Base-by-base conservation (phyloP, 1,140 invertebrate genomes). In the Anoplophora glabripennis region DNA sequence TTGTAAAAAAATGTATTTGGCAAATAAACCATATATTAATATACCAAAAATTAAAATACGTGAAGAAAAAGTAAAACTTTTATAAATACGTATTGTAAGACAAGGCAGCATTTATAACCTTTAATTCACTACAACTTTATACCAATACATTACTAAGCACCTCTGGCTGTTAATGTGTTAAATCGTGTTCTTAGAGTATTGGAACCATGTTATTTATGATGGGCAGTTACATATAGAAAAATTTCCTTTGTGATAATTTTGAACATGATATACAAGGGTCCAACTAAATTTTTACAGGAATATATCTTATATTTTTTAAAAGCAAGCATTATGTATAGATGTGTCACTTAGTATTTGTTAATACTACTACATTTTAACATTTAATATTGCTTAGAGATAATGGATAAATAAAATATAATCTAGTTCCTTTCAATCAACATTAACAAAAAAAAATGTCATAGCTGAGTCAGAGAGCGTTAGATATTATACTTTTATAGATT, bases 321-420 rank as follows among this genome's bases (percentile, higher is more conserved):
- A 59, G 57, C 57, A 59, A 59, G 51, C 51, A 59, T 35, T 28
- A 41, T 49, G 38, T 40, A 52, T 44, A 47, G 56, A 44, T 53
- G 49, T 59, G 55, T 59, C 42, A 53, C 45, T 59, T 21, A 37
- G 21, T 18, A 45, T 28, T 53, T 59, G 38, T 40, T 53, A 53
- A 53, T 54, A 59, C 51, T 53, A 59, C 51, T 54, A 59, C 49
- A 44, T 58, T 49, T 47, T 51, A 58, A 58, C 56, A 58, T 58
- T 58, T 58, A 58, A 58, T 58, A 58, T 58, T 58, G 56, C 56
- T 58, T 58, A 47, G 47, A 51, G 36, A 45, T 49, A 52, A 42
- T 49, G 51, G 40, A 58, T 33, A 48, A n/a, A 48, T 12, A 28
- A 48, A 48, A 48, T 15, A 10, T 28, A 33, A 48, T 33, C 33